Evolutionary conservation across 2,888 invertebrate species (phyloP), one percentile per base, ranked within the genome.

Genomic region (Dichetophora obliterata): DNA sequence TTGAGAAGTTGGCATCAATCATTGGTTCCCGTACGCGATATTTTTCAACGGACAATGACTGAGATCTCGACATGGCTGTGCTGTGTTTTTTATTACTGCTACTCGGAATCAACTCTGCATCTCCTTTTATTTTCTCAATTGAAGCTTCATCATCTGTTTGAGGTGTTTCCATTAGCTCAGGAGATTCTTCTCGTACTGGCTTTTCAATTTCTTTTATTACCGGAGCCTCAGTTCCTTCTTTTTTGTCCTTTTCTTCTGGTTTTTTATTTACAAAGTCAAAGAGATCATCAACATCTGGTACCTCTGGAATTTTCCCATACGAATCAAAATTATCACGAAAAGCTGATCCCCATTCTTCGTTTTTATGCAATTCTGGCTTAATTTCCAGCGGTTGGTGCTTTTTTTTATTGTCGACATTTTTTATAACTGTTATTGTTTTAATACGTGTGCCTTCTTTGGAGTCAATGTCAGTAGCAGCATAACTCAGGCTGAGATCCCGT

Each of bases 381-480:
- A 89, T 85, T 75, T 84, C 83, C 37, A 88, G 78, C 75, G 85
- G 84, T 76, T 75, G 63, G 2, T 77, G 80, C n/a, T 80, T 81
- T 57, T 83, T 82, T 77, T 85, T 85, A 27, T 80, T 81, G 5
- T 82, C 84, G 37, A 88, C 78, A 81, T 88, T 89, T 80, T 89
- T 89, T 76, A 89, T 87, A 8, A 89, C 88, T 0, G 89, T 89
- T 31, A 89, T 86, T 66, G 89, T 89, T 83, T 89, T 89, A 4
- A 89, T 84, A 69, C 86, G 89, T 2, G 88, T 87, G 9, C 90
- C 89, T 69, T 86, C 86, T 76, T 87, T 88, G 50, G 88, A 87
- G 43, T 87, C 87, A 66, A 89, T 88, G 61, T 89, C 87, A 71
- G 89, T 89, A 14, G 89, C 89, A 9, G 90, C 83, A 84, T 88